Evolutionary conservation across 1,140 invertebrate species (phyloP).

Genomic region (Protaetia brevitarsis): DNA sequence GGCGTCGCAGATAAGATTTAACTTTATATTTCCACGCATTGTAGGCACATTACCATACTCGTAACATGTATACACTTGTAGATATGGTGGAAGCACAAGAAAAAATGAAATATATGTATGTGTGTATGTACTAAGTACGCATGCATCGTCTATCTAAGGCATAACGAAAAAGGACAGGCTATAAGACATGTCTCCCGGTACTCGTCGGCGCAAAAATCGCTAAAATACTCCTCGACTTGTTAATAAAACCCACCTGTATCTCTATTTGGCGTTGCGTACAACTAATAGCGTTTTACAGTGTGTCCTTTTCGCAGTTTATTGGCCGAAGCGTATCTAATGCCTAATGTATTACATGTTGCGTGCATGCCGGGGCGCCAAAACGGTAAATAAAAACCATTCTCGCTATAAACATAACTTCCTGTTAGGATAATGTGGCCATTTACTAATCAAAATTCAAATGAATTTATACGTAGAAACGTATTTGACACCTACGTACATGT

Average conservation of each 20-base stretch:
- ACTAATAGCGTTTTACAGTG: constrained; percentile 5
- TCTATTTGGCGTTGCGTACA: constrained; percentile 4
- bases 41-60: constrained; percentile 4
- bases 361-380: background rate
- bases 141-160: background rate
- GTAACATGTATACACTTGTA: background rate
- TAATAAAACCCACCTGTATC: constrained; percentile 16
- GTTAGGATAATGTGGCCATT: background rate
- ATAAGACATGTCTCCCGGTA: background rate
- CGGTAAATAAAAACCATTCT: background rate
- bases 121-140: background rate
- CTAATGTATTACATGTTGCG: background rate
- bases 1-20: background rate
- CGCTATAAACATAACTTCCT: constrained; percentile 11
- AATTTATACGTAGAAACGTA: no score
- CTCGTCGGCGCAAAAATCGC: background rate
- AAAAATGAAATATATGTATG: background rate
- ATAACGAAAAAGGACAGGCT: constrained; percentile 12
- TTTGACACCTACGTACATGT: no score
- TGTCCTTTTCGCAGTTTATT: constrained; percentile 15
- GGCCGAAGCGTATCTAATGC: constrained; percentile 3
- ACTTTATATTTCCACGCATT: constrained; percentile 10
- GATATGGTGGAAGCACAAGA: no score
- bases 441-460: background rate
- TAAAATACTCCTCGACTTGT: constrained; percentile 8